These are phyloP conservation scores for Falco biarmicus DNA, from an alignment of 2,797 vertebrate species.

Conservation along the genomic window DNA sequence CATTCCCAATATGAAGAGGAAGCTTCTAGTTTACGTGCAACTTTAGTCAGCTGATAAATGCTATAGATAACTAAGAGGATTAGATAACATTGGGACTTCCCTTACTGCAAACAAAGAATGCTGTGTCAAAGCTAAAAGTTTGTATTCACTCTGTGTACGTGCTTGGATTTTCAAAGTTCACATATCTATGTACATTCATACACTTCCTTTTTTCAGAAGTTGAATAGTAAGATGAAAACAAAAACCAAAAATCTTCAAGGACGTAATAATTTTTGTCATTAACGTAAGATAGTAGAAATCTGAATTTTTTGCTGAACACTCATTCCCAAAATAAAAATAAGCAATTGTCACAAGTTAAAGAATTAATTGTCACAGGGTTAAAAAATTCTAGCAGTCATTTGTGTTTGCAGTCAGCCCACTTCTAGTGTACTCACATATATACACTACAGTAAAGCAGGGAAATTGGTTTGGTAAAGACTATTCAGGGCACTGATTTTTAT, in stretches of 20 bases:
- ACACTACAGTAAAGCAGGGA: not conserved
- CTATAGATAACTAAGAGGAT: not conserved
- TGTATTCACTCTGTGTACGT: not conserved
- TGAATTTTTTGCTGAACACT: not conserved
- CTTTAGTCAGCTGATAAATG: not conserved
- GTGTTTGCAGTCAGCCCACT: not conserved
- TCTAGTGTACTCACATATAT: not conserved
- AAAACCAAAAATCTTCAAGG: not conserved
- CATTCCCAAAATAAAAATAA: not conserved
- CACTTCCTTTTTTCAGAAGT: not conserved
- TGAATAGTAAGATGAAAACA: not conserved
- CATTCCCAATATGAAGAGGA: constrained; percentile 14
- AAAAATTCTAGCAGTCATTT: not conserved
- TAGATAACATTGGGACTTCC: not conserved
- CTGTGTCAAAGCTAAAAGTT: not conserved
- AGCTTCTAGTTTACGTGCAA: not conserved
- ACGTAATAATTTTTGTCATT: not conserved
- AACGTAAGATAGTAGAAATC: not conserved
- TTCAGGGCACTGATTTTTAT: not conserved
- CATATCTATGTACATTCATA: not conserved
- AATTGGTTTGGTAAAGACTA: not conserved
- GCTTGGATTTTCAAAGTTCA: not conserved
- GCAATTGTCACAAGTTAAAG: not conserved
- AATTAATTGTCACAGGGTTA: not conserved
- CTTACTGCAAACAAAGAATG: not conserved